phyloP scores from a whole-genome alignment of 1,140 invertebrate genomes.

The Holotrichia oblita region DNA sequence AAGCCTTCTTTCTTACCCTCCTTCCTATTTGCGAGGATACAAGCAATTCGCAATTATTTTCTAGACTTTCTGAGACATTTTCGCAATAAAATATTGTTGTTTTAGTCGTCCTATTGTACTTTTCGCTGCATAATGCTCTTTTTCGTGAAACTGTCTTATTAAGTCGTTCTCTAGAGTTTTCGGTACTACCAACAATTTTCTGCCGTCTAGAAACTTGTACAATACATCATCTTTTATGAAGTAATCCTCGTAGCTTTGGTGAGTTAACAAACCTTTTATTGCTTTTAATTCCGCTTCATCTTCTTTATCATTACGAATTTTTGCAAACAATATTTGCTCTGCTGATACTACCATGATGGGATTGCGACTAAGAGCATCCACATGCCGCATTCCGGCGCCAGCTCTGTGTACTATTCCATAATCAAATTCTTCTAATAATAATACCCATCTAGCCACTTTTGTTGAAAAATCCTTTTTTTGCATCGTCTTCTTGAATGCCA shows the following conservation, averaged over 20 bases:
- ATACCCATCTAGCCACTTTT: slow-evolving; percentile 50
- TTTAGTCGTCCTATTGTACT: background rate
- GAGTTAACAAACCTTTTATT: background rate
- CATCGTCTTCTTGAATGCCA: slow-evolving; percentile 52
- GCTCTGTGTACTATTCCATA: background rate
- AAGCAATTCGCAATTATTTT: background rate
- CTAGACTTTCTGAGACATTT: background rate
- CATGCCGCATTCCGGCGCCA: background rate
- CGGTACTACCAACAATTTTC: background rate
- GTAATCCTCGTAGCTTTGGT: background rate
- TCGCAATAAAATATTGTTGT: background rate
- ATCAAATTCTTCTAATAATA: background rate
- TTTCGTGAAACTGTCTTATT: background rate
- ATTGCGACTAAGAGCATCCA: background rate
- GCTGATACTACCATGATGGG: background rate
- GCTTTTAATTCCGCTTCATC: background rate
- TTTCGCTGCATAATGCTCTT: background rate
- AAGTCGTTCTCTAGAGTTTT: background rate
- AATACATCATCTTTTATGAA: background rate
- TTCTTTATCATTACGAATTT: background rate
- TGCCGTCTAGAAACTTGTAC: background rate
- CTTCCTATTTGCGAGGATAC: too few species aligned
- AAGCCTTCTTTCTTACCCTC: too few species aligned
- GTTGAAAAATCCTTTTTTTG: slow-evolving; percentile 52
- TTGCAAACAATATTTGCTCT: background rate